Base-by-base conservation (phyloP, 2,113 vertebrate species). In the Platanista minor region DNA sequence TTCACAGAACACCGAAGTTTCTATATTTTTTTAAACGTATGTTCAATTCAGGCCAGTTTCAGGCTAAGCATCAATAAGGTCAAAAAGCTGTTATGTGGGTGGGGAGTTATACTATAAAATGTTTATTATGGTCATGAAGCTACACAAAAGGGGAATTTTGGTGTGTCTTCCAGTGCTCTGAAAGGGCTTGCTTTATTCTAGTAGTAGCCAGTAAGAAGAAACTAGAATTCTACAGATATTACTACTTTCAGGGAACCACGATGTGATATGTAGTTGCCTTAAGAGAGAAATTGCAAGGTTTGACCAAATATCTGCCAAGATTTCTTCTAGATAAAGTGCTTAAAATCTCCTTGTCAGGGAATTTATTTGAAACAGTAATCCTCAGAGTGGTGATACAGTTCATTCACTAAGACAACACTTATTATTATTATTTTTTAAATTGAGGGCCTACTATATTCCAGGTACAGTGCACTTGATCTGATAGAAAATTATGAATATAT, bases 21-120 rank as follows among this genome's bases (percentile, higher is more conserved):
- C 54, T 92, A 0, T 93, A 13, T 69, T 88, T 94, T 72, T 77
- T 77, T 3, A 90, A 86, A 9, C 7, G 25, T 33, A 67, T 83
- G 13, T 93, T 97, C 49, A 78, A 12, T 78, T 92, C 75, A 92
- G 75, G 43, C 27, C n/a, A 85, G 29, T 90, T 90, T 81, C 75
- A 88, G 66, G 87, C 90, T 86, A 96, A 94, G 69, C 36, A 91
- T 54, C 21, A 72, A 59, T 12, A 83, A 74, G 39, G 83, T 78
- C 10, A 91, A 57, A 57, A 57, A 72, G 18, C 36, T 64, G 46
- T 52, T 95, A 86, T 8, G 29, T 95, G 67, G 41, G 78, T 96
- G 46, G 21, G 57, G 33, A 96, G 46, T 94, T 95, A 87, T 43
- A 78, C 36, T 71, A 31, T 43, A 59, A 95, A 18, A 15, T 64